These are phyloP conservation scores for Oscheius onirici DNA, from an alignment of 2,888 invertebrate species.

Conservation along the genomic window DNA sequence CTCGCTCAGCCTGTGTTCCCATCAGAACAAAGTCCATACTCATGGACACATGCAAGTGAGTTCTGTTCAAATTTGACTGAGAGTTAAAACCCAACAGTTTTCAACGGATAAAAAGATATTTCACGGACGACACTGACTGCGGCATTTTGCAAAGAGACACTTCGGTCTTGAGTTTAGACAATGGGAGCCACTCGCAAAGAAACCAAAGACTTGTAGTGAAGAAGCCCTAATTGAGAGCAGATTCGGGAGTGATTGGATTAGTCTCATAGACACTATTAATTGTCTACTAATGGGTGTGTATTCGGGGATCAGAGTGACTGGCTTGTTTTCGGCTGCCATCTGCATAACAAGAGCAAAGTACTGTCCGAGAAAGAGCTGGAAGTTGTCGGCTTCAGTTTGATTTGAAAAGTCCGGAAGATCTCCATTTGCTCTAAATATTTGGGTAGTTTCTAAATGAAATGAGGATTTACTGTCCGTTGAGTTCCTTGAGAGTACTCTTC, in stretches of 20 bases:
- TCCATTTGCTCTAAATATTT: neutral
- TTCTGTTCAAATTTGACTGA: neutral
- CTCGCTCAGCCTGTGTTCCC: slow-evolving; percentile 25
- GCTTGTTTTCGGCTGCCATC: neutral
- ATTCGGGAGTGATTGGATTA: slow-evolving; percentile 41
- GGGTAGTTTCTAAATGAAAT: neutral
- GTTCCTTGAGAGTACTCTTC: slow-evolving; percentile 34
- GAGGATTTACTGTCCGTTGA: slow-evolving; percentile 3
- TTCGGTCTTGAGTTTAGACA: no score
- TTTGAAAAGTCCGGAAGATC: slow-evolving; percentile 20
- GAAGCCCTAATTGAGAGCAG: slow-evolving; percentile 1
- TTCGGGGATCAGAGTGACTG: neutral
- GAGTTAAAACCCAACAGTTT: no score
- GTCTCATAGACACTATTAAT: slow-evolving; percentile 52
- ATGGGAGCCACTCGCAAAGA: no score
- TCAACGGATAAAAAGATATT: no score
- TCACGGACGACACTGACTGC: no score
- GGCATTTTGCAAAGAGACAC: no score
- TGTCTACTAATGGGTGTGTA: slow-evolving; percentile 39
- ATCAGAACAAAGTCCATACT: slow-evolving; percentile 12
- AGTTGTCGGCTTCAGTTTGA: slow-evolving; percentile 3
- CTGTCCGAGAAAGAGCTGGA: neutral
- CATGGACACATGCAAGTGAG: slow-evolving; percentile 34
- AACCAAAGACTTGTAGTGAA: no score
- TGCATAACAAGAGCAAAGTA: neutral